phyloP scores from a whole-genome alignment of 2,888 invertebrate genomes.

The Alsophila aescularia region DNA sequence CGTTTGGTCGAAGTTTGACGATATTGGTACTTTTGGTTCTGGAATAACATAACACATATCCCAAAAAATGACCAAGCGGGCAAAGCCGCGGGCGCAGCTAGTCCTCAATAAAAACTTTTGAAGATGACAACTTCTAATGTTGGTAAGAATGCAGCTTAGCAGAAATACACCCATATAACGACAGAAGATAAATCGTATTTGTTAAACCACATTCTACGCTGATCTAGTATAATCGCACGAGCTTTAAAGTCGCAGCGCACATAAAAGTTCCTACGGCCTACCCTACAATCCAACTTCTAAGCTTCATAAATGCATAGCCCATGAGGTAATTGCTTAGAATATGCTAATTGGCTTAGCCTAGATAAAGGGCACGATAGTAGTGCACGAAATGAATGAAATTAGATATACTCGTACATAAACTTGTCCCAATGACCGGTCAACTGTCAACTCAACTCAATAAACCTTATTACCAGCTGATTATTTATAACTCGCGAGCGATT shows the following conservation, averaged over 20 bases:
- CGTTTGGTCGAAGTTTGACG: too few species aligned
- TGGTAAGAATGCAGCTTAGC: neutral
- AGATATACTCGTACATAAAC: conserved; percentile 33
- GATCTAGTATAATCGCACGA: conserved; percentile 2
- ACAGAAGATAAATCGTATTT: neutral
- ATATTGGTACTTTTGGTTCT: too few species aligned
- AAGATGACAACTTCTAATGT: neutral
- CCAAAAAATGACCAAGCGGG: too few species aligned
- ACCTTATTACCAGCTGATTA: conserved; percentile 36
- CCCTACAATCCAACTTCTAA: conserved; percentile 3
- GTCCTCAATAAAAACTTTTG: too few species aligned
- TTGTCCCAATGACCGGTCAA: conserved; percentile 35
- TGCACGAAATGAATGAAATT: conserved; percentile 29
- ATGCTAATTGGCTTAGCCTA: conserved; percentile 24
- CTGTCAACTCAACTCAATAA: conserved; percentile 38
- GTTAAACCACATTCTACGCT: neutral
- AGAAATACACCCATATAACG: neutral
- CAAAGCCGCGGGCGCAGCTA: too few species aligned
- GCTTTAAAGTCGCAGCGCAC: neutral
- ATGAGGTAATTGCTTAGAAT: conserved; percentile 22
- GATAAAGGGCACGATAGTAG: conserved; percentile 11
- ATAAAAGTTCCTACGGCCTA: neutral
- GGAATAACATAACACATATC: too few species aligned
- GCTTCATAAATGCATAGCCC: conserved; percentile 17
- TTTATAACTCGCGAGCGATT: conserved; percentile 33